These are phyloP conservation scores for Neoitamus cyanurus DNA, from an alignment of 2,888 invertebrate species.

Conservation along the genomic window DNA sequence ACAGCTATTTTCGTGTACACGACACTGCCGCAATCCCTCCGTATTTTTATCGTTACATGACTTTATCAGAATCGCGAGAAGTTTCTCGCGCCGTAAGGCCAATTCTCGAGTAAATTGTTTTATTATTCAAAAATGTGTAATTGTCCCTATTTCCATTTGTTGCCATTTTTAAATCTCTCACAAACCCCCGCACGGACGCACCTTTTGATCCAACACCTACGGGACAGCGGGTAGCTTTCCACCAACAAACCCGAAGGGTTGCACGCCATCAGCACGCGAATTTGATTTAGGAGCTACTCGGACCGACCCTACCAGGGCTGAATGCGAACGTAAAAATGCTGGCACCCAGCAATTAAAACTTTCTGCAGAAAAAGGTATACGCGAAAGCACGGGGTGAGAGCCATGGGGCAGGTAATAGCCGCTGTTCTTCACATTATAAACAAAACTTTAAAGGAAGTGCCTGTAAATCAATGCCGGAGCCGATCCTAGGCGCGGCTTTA, in stretches of 20 bases:
- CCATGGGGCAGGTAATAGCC: neutral
- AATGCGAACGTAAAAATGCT: slow-evolving; percentile 50
- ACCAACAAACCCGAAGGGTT: neutral
- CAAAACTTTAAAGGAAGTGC: slow-evolving; percentile 6
- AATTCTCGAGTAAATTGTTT: neutral
- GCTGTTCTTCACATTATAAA: slow-evolving; percentile 11
- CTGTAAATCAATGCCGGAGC: neutral
- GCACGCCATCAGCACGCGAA: neutral
- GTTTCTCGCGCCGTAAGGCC: neutral
- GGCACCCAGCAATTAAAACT: slow-evolving; percentile 11
- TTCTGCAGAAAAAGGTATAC: neutral
- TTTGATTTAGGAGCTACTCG: neutral
- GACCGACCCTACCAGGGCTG: slow-evolving; percentile 45
- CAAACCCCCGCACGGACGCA: neutral
- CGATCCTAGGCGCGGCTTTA: neutral
- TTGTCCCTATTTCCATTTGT: slow-evolving; percentile 1
- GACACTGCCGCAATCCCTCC: neutral
- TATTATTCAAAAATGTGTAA: slow-evolving; percentile 5
- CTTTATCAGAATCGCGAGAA: neutral
- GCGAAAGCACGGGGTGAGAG: neutral
- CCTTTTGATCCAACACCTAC: neutral
- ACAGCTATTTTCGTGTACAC: neutral
- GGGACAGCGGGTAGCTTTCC: neutral
- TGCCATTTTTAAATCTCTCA: neutral
- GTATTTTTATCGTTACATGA: neutral